Percentiles rank a stretch among this genome's conserved stretches.
Conservation (phyloP, 37 sponge, comb jelly and placozoan species). For the Eunapius fragilis region DNA sequence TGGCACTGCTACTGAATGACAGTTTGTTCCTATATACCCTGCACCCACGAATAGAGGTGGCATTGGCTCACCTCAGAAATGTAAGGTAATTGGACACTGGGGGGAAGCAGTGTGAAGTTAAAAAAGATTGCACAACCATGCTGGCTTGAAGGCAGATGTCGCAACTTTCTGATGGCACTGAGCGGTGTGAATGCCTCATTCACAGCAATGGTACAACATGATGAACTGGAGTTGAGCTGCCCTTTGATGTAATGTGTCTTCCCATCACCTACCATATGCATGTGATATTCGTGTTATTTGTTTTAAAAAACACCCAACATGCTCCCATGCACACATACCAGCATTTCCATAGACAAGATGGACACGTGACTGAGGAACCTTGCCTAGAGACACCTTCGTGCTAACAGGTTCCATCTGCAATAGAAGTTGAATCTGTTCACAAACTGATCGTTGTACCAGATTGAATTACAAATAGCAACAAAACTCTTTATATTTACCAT, state of each 20-base stretch:
- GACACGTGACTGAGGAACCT: neutral
- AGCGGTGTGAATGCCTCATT: slow-evolving; percentile 88
- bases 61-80: neutral
- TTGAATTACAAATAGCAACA: no score
- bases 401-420: neutral
- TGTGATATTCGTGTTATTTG: no score
- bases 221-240: slow-evolving; percentile 33
- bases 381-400: neutral
- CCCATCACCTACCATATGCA: slow-evolving; percentile 79
- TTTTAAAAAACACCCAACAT: no score
- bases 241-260: slow-evolving; percentile 90
- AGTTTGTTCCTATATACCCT: no score
- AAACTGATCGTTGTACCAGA: no score
- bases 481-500: no score
- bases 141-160: slow-evolving; percentile 37
- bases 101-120: slow-evolving; percentile 83
- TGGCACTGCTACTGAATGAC: no score
- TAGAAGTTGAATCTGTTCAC: no score
- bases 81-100: slow-evolving; percentile 23
- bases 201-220: slow-evolving; percentile 66
- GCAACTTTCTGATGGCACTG: slow-evolving; percentile 71
- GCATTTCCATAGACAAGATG: slow-evolving; percentile 72
- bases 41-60: no score
- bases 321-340: slow-evolving; percentile 38
- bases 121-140: slow-evolving; percentile 74